Conservation (phyloP, 2,113 vertebrate genomes). For the Psophia crepitans region DNA sequence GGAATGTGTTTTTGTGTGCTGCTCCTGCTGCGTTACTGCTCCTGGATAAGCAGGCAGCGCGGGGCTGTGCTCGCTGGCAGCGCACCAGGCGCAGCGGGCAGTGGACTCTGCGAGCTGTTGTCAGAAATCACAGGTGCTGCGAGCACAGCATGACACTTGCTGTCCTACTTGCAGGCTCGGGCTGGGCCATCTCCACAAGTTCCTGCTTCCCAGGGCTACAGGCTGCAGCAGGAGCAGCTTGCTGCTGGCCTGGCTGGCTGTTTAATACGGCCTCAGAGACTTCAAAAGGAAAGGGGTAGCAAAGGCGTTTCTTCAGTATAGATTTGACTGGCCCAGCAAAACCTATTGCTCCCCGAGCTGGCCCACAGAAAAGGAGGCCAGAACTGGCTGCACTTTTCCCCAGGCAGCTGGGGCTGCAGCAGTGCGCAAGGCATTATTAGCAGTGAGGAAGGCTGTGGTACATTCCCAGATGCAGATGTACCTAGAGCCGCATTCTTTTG, state of each 20-base stretch:
- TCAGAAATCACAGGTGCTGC: neutral
- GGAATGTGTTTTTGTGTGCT: constrained; percentile 15
- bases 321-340: neutral
- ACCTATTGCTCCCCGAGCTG: neutral
- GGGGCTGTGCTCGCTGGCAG: neutral
- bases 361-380: neutral
- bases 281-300: neutral
- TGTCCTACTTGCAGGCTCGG: rapidly evolving
- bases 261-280: neutral
- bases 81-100: rapidly evolving
- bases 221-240: neutral
- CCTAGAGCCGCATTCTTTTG: neutral
- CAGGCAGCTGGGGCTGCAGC: neutral
- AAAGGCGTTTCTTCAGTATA: neutral
- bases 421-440: rapidly evolving
- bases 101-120: rapidly evolving
- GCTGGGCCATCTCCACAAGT: neutral
- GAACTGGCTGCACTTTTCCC: neutral
- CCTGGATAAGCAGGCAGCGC: rapidly evolving
- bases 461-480: neutral
- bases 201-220: neutral
- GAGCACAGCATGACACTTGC: neutral
- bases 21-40: no score
- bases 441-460: neutral
- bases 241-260: rapidly evolving